These are phyloP conservation scores for Carpatolechia fugitivella DNA, from an alignment of 2,888 invertebrate species.

Conservation along the genomic window DNA sequence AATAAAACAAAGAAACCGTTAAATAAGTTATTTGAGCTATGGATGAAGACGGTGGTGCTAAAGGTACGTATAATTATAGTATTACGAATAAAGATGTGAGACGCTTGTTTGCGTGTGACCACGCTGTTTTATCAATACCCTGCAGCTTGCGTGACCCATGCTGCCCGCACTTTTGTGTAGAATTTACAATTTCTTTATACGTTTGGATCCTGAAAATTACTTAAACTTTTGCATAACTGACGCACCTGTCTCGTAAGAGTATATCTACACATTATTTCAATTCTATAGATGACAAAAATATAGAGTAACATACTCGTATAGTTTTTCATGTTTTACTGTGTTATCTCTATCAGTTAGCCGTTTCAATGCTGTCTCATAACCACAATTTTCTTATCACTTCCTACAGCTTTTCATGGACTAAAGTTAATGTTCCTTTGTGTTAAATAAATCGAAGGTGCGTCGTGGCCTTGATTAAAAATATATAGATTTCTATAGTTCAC, in stretches of 20 bases:
- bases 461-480: background rate
- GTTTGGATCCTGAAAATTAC: background rate
- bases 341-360: too few species aligned
- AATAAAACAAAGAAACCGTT: constrained; percentile 24
- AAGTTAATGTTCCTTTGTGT: background rate
- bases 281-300: too few species aligned
- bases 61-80: constrained; percentile 43
- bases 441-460: background rate
- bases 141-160: constrained; percentile 9
- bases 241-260: too few species aligned
- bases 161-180: background rate
- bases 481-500: too few species aligned
- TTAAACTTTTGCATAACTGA: background rate
- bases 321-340: too few species aligned
- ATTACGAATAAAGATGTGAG: constrained; percentile 6
- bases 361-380: background rate
- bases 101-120: constrained; percentile 6
- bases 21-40: constrained; percentile 34
- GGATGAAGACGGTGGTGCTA: constrained; percentile 57
- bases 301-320: too few species aligned
- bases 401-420: background rate
- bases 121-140: constrained; percentile 24
- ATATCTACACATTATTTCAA: too few species aligned
- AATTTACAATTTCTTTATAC: background rate
- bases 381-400: background rate